Percentiles rank a stretch among this genome's conserved stretches.
Conservation (phyloP, 2,888 invertebrate genomes). For the Chrysolina americana region DNA sequence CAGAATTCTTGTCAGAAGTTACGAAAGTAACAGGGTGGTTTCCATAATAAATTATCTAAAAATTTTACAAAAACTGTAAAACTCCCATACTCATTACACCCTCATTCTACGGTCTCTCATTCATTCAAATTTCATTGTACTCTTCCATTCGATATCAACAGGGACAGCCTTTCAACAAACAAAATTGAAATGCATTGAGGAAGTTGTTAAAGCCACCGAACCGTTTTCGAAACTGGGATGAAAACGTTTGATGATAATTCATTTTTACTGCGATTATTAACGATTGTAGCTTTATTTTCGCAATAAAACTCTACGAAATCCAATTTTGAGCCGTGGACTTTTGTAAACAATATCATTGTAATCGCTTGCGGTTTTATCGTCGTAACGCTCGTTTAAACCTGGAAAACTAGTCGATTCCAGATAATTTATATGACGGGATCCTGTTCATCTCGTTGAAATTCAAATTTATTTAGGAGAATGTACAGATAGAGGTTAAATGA, state of each 20-base stretch:
- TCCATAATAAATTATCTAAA: too few species aligned
- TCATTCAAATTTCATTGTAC: not conserved
- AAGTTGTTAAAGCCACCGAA: conserved; percentile 25
- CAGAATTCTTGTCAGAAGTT: too few species aligned
- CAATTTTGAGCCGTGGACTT: conserved; percentile 39
- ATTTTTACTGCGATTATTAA: conserved; percentile 34
- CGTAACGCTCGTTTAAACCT: conserved; percentile 39
- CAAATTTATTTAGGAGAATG: conserved; percentile 35
- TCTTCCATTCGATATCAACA: not conserved
- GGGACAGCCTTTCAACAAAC: not conserved
- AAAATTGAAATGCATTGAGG: not conserved
- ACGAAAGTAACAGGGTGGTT: too few species aligned
- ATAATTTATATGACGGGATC: conserved; percentile 42
- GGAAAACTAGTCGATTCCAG: conserved; percentile 42
- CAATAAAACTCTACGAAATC: conserved; percentile 33
- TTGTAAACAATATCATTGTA: conserved; percentile 41
- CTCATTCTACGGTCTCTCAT: too few species aligned
- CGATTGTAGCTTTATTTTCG: conserved; percentile 31
- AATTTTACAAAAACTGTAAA: too few species aligned
- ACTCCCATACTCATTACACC: too few species aligned
- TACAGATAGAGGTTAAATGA: conserved; percentile 37
- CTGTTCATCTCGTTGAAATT: conserved; percentile 31
- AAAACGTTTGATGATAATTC: conserved; percentile 27
- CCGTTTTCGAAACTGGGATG: conserved; percentile 16
- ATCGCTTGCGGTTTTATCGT: conserved; percentile 44